Base-by-base conservation (phyloP, 1,140 invertebrate species). In the Coelopa frigida region DNA sequence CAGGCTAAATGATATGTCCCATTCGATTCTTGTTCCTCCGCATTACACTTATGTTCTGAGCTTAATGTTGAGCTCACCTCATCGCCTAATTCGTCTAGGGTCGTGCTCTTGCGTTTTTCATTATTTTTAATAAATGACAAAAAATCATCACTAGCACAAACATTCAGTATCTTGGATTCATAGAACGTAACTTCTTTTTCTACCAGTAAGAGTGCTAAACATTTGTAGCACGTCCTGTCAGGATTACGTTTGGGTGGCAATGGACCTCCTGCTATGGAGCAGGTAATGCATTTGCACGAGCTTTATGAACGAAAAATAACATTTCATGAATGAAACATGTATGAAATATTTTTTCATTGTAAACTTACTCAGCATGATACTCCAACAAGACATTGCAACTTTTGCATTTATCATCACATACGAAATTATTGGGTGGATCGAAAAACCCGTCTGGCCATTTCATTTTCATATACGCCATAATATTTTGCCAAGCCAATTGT, bases 241-340 rank as follows among this genome's bases (percentile, higher is more conserved):
- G 45, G n/a, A 20, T 38, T 38, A 26, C 55, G 52, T 51, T 49
- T 51, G 17, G 59, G 59, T 43, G 59, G 40, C 36, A 64, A 51
- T 36, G 63, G 64, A 24, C 58, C 64, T 12, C 66, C 66, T 39
- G 63, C 63, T 37, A 70, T 63, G 10, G 61, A 65, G 51, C 67
- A 70, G 41, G 67, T 67, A 31, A 67, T 58, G 50, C 67, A 70
- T 53, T 64, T 59, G 48, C 67, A 70, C 50, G 60, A 55, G 38
- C 64, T 68, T 22, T 8, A 52, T 46, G 6, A 2, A 6, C 11
- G 3, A 32, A 36, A 24, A 27, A 20, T 27, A 26, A n/a, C 26
- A 27, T 26, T 3, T 14, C 14, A 15, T 21, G 39, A 43, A 18
- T 31, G 5, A 27, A 10, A 11, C 31, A 17, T 29, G n/a, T 46